Percentiles rank a stretch among this genome's conserved stretches.
phyloP scores from a whole-genome alignment of 2,888 invertebrate genomes.

The Dicyrtoma fusca region DNA sequence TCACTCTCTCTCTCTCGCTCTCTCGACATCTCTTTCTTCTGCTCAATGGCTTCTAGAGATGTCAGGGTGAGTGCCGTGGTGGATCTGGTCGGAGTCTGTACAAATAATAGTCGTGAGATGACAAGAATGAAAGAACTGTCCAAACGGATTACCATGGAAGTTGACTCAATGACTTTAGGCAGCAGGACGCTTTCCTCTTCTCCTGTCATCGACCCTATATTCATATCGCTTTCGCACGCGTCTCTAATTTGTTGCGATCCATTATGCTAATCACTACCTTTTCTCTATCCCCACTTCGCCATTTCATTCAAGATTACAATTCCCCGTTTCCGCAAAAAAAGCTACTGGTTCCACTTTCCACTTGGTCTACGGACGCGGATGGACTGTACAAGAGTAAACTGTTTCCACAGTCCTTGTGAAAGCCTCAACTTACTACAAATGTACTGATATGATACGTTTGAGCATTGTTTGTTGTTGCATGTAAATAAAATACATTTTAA shows the following conservation, averaged over 20 bases:
- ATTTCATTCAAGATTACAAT: constrained; percentile 26
- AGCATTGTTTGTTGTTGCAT: no score
- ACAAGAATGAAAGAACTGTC: constrained; percentile 17
- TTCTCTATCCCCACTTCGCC: constrained; percentile 39
- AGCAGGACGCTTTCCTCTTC: constrained; percentile 35
- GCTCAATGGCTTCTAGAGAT: not conserved
- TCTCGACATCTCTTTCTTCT: not conserved
- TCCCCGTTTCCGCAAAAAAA: constrained; percentile 27
- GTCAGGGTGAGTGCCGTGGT: no score
- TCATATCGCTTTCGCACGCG: constrained; percentile 48
- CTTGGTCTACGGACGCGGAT: no score
- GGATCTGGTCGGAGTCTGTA: no score
- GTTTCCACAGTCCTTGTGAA: no score
- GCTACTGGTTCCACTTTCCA: constrained; percentile 5
- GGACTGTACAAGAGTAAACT: no score
- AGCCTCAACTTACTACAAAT: no score
- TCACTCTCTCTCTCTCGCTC: constrained; percentile 11
- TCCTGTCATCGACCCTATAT: constrained; percentile 53
- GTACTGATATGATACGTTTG: no score
- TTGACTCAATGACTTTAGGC: constrained; percentile 17
- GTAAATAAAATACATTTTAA: no score
- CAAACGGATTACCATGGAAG: constrained; percentile 27
- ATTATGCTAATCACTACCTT: constrained; percentile 57
- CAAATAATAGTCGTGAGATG: no score
- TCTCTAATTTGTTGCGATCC: constrained; percentile 57